These are phyloP conservation scores for Zapus hudsonius DNA, from an alignment of 2,113 vertebrate species.

Conservation along the genomic window DNA sequence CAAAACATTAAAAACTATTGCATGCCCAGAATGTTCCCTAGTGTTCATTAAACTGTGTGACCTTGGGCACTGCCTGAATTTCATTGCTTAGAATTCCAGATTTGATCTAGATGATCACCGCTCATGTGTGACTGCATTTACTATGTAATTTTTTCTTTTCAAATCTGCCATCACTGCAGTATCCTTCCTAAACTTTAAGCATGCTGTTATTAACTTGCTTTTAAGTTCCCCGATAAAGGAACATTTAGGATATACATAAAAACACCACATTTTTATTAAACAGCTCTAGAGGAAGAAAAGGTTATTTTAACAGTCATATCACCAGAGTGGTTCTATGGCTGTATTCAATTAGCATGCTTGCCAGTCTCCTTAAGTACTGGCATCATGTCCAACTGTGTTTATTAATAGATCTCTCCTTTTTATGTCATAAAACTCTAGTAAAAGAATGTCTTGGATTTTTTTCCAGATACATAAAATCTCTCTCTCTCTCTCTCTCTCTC, in stretches of 20 bases:
- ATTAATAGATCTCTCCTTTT: conserved; percentile 40
- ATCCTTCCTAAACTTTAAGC: conserved; percentile 58
- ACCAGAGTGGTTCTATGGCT: conserved; percentile 16
- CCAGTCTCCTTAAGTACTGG: neutral
- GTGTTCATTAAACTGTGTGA: conserved; percentile 44
- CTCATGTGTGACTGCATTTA: conserved; percentile 57
- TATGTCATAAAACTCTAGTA: conserved; percentile 26
- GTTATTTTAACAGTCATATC: conserved; percentile 58
- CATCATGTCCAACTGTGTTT: conserved; percentile 29
- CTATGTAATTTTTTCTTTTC: conserved; percentile 73
- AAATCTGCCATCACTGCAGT: conserved; percentile 60
- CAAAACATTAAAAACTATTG: conserved; percentile 24
- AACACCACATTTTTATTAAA: conserved; percentile 72
- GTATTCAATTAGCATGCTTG: conserved; percentile 59
- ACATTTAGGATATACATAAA: conserved; percentile 66
- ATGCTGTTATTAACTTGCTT: conserved; percentile 74
- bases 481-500: neutral
- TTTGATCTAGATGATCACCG: conserved; percentile 55
- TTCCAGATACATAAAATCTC: conserved; percentile 19
- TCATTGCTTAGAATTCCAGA: conserved; percentile 59
- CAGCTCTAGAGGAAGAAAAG: conserved; percentile 55
- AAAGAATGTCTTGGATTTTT: neutral
- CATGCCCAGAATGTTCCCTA: conserved; percentile 37
- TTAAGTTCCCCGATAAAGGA: conserved; percentile 73
- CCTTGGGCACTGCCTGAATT: conserved; percentile 49